Evolutionary conservation across 2,113 vertebrate genomes (phyloP), one percentile per base, ranked within the genome.

Genomic region (Triplophysa rosa): DNA sequence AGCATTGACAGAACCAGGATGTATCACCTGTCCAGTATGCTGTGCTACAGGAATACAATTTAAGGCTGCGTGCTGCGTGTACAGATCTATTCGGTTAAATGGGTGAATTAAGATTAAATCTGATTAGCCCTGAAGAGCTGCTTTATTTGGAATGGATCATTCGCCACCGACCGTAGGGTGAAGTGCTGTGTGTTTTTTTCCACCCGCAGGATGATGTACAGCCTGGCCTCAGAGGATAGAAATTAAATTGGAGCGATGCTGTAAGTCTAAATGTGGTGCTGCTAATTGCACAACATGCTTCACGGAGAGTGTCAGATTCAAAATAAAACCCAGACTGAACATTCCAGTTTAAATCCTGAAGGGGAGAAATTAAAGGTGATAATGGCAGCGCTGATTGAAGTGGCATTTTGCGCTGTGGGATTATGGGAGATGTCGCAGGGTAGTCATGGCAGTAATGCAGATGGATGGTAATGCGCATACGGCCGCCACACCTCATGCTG

Each of bases 251-350:
- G 14, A n/a, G 26, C 26, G 23, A 74, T 74, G 61, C 26, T 23
- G 40, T 62, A 56, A n/a, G 71, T 47, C 71, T 74, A 74, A 45
- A 62, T 74, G 23, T 23, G 40, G 21, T 42, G 71, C 0, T n/a
- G 40, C 71, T 63, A 63, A 74, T 74, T 62, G 47, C 71, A 74
- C 21, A 74, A 29, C 58, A 74, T 45, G 71, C 58, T 47, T 74
- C 37, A 26, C 21, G 24, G 56, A 16, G 56, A 45, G 56, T 47
- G 71, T 45, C 58, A 62, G 58, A 63, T 63, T 74, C 21, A 74
- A 26, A 29, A 21, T 47, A 26, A 74, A 63, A 59, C 19, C 29
- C 70, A 72, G 33, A 61, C 70, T 24, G 33, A 59, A 61, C 70
- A 73, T 59, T 73, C 13, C 0, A 59, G 40, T 40, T 74, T 63